phyloP scores from a whole-genome alignment of 2,888 invertebrate species.

The Digitonthophagus gazella region DNA sequence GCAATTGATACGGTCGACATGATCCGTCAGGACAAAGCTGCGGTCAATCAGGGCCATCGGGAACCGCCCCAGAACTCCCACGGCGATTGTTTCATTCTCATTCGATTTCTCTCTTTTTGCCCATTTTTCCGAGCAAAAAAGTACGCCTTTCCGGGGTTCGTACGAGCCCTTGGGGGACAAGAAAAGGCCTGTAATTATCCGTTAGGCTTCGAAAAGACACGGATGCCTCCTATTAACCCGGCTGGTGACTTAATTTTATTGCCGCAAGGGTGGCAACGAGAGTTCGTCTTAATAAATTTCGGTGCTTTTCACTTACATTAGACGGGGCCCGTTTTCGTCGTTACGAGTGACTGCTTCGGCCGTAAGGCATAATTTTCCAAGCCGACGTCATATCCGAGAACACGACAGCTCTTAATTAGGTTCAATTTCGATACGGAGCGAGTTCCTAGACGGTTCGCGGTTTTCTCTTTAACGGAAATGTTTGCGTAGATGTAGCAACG shows the following conservation, averaged over 20 bases:
- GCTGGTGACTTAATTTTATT: not conserved
- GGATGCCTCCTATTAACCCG: not conserved
- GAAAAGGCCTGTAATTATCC: not conserved
- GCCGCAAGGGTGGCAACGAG: not conserved
- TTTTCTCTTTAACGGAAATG: no score
- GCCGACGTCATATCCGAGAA: not conserved
- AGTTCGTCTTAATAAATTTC: not conserved
- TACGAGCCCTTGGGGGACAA: no score
- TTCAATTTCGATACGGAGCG: not conserved
- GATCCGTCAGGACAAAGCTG: not conserved
- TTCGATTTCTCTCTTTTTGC: not conserved
- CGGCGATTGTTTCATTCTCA: not conserved
- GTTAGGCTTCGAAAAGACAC: not conserved
- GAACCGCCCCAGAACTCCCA: not conserved
- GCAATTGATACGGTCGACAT: not conserved
- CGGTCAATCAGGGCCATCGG: not conserved
- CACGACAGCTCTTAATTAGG: not conserved
- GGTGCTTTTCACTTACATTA: not conserved
- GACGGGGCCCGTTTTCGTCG: not conserved
- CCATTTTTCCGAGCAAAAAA: not conserved
- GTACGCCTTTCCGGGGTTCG: not conserved
- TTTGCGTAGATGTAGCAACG: no score
- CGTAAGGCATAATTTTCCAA: not conserved
- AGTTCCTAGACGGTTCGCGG: no score
- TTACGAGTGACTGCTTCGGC: not conserved